phyloP scores from a whole-genome alignment of 2,888 invertebrate genomes.

The Brenthis hecate region DNA sequence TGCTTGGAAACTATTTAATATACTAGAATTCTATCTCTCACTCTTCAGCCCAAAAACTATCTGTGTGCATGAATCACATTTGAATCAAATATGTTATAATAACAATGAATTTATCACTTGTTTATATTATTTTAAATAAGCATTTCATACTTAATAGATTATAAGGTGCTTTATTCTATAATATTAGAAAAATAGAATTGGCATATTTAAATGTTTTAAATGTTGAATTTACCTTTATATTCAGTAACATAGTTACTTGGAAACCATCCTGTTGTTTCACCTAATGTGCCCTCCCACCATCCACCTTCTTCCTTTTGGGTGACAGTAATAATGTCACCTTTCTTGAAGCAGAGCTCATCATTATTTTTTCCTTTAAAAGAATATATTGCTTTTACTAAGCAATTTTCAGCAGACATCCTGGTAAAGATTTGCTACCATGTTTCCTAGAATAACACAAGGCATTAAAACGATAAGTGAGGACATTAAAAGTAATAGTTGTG shows the following conservation, averaged over 20 bases:
- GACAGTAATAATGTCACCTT: slow-evolving; percentile 97
- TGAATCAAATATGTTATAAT: too few relatives aligned
- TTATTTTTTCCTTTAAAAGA: slow-evolving; percentile 98
- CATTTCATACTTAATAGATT: too few relatives aligned
- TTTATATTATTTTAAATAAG: too few relatives aligned
- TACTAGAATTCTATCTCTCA: too few relatives aligned
- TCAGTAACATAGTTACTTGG: slow-evolving; percentile 98
- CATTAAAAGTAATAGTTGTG: slow-evolving; percentile 20
- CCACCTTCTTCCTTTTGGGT: slow-evolving; percentile 98
- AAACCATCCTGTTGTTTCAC: slow-evolving; percentile 98
- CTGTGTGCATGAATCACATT: too few relatives aligned
- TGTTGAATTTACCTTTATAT: slow-evolving; percentile 83
- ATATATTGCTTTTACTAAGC: slow-evolving; percentile 94
- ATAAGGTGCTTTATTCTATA: too few relatives aligned
- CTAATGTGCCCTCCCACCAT: slow-evolving; percentile 99
- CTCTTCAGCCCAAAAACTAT: too few relatives aligned
- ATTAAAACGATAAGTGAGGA: slow-evolving; percentile 17
- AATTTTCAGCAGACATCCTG: slow-evolving; percentile 83
- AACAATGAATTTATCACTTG: too few relatives aligned
- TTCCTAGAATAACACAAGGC: slow-evolving; percentile 43
- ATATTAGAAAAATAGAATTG: too few relatives aligned
- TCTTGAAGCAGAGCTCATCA: slow-evolving; percentile 97
- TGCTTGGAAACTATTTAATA: too few relatives aligned
- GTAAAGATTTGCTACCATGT: slow-evolving; percentile 60
- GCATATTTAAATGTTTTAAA: background rate